phyloP scores from a whole-genome alignment of 1,140 invertebrate species.

The Ips typographus region DNA sequence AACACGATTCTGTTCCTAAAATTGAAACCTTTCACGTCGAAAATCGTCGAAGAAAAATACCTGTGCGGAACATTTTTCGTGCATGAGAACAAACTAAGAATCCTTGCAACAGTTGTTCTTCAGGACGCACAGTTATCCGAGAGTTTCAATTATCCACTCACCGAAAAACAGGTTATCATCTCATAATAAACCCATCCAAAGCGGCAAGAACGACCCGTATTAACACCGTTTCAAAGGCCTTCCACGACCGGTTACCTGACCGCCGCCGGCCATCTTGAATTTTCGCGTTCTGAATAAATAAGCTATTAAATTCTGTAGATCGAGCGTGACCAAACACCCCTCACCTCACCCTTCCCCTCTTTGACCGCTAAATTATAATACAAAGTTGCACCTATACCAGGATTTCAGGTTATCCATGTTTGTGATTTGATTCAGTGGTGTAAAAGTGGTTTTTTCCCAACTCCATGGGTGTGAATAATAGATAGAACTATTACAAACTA shows the following conservation, averaged over 20 bases:
- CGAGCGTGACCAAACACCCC: conserved; percentile 17
- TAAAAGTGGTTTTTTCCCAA: too few species aligned
- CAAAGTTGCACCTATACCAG: too few species aligned
- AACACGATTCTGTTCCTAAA: too few species aligned
- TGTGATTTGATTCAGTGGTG: too few species aligned
- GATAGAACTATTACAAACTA: too few species aligned
- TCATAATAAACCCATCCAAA: conserved; percentile 32
- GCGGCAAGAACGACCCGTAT: conserved; percentile 18
- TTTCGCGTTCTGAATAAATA: conserved; percentile 54
- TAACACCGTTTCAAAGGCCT: conserved; percentile 20
- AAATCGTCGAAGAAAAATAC: too few species aligned
- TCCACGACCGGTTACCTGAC: conserved; percentile 42
- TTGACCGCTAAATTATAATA: background rate
- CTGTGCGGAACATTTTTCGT: too few species aligned
- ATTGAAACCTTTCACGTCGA: too few species aligned
- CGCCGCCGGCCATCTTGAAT: conserved; percentile 51
- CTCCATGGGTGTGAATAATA: too few species aligned
- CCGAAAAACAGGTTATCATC: conserved; percentile 28
- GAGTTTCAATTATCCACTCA: conserved; percentile 22
- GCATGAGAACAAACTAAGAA: background rate
- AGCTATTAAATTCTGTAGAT: conserved; percentile 51
- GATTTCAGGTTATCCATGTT: too few species aligned
- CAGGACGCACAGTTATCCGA: conserved; percentile 11
- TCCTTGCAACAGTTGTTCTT: conserved; percentile 1
- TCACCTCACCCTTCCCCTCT: background rate